Conservation (phyloP, 2,888 invertebrate species). For the Pteria penguin region DNA sequence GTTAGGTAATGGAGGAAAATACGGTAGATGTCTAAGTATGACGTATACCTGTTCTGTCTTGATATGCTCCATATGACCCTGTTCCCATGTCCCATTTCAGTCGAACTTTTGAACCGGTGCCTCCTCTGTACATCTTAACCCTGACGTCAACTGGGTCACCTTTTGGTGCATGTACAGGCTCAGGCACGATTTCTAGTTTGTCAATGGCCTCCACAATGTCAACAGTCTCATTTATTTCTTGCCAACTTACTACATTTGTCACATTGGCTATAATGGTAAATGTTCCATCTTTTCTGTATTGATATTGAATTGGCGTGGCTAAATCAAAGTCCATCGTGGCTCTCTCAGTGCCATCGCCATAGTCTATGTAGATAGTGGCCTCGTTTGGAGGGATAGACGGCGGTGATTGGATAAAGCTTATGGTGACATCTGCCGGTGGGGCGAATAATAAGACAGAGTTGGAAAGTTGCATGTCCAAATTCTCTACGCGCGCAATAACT, state of each 20-base stretch:
- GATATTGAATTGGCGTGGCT: conserved; percentile 16
- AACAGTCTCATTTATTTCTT: conserved; percentile 43
- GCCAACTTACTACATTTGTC: conserved; percentile 54
- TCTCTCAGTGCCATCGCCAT: conserved; percentile 56
- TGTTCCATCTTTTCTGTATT: conserved; percentile 46
- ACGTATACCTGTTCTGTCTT: conserved; percentile 36
- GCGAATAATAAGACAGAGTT: conserved; percentile 39
- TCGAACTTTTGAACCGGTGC: conserved; percentile 44
- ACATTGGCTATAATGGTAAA: conserved; percentile 47
- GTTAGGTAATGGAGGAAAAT: neutral
- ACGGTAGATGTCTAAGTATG: neutral
- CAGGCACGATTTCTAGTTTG: conserved; percentile 43
- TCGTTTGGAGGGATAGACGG: conserved; percentile 52
- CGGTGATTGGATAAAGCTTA: conserved; percentile 37
- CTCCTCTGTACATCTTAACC: conserved; percentile 57
- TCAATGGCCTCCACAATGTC: conserved; percentile 58
- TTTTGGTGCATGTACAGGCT: conserved; percentile 50
- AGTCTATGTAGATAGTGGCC: conserved; percentile 57
- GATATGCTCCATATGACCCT: conserved; percentile 1
- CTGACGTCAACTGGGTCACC: conserved; percentile 46
- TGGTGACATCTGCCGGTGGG: conserved; percentile 52
- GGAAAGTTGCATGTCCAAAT: conserved; percentile 45
- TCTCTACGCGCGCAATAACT: conserved; percentile 58
- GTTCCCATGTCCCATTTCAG: conserved; percentile 52
- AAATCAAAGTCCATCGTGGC: conserved; percentile 40